A percentile compares a stretch with the other conserved stretches of the same genome.
Evolutionary conservation across 2,888 invertebrate species (phyloP).

Genomic region (Noctua comes): DNA sequence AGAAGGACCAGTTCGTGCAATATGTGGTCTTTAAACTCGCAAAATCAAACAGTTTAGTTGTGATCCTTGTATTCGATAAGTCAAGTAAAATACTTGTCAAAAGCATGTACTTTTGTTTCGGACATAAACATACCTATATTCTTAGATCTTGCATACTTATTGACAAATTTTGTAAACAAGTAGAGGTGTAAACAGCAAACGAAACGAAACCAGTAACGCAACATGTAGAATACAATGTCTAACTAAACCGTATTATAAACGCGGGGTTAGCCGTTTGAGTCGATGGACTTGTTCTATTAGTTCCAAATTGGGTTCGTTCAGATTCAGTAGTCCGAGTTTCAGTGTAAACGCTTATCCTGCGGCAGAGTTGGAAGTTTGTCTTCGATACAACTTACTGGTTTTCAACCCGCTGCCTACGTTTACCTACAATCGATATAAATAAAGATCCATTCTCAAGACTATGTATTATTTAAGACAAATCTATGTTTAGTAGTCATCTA

Average conservation of each 20-base stretch:
- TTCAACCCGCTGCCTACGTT: background rate
- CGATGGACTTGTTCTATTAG: conserved; percentile 5
- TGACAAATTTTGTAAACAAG: background rate
- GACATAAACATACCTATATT: too few species aligned
- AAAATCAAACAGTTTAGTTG: background rate
- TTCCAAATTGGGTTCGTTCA: conserved; percentile 9
- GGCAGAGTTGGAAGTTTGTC: conserved; percentile 20
- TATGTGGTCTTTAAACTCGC: background rate
- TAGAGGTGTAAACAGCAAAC: background rate
- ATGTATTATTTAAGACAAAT: background rate
- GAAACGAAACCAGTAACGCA: background rate
- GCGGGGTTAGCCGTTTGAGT: background rate
- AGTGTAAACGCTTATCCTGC: conserved; percentile 19
- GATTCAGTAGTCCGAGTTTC: conserved; percentile 11
- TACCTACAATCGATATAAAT: background rate
- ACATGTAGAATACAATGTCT: background rate
- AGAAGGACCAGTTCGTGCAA: background rate
- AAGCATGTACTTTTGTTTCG: background rate
- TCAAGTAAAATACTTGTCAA: background rate
- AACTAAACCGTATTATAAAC: background rate
- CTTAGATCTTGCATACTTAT: background rate
- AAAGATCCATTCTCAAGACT: background rate
- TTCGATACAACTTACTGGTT: conserved; percentile 13
- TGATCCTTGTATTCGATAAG: background rate
- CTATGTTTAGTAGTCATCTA: background rate